Evolutionary conservation across 2,888 invertebrate species (phyloP), one percentile per base, ranked within the genome.

Genomic region (Dexiosoma caninum): DNA sequence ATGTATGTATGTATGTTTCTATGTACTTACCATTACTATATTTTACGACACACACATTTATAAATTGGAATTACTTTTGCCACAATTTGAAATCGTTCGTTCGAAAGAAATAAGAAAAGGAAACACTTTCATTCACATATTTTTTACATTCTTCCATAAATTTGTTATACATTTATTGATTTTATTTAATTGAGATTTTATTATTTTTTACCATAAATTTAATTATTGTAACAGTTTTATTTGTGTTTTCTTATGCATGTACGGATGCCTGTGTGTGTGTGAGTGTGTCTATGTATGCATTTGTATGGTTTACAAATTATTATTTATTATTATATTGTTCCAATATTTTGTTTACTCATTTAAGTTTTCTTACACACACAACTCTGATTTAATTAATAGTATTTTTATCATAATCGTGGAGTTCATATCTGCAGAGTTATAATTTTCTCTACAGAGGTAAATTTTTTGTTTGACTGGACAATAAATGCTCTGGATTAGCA

Each of bases 111-210:
- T 9, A 16, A 30, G 62, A 23, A n/a, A 30, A 59, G 27, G 32
- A 44, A 1, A 23, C 10, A 9, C 1, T 21, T 27, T 69, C 10
- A 27, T 27, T 10, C 8, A 10, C 5, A 10, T 32, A 14, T 74
- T 80, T 57, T 53, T 53, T 79, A 55, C 51, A 62, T 67, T 79
- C 57, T 71, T 71, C 79, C 80, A 80, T 80, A 46, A 75, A 60
- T 59, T 80, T 66, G 23, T 69, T 69, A 44, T 64, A 76, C 76
- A 80, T 80, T 80, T 76, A 75, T 78, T 72, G 57, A 64, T 74
- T 74, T 74, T 57, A 69, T 71, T 76, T 76, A 80, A 80, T 80
- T 80, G 37, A 66, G 49, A 70, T 59, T 70, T 71, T 59, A 32
- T 7, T 27, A 30, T 57, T 27, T 74, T 46, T 64, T 53, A 40